These are phyloP conservation scores for Typhlichthys subterraneus DNA, from an alignment of 2,797 vertebrate species.

Conservation along the genomic window DNA sequence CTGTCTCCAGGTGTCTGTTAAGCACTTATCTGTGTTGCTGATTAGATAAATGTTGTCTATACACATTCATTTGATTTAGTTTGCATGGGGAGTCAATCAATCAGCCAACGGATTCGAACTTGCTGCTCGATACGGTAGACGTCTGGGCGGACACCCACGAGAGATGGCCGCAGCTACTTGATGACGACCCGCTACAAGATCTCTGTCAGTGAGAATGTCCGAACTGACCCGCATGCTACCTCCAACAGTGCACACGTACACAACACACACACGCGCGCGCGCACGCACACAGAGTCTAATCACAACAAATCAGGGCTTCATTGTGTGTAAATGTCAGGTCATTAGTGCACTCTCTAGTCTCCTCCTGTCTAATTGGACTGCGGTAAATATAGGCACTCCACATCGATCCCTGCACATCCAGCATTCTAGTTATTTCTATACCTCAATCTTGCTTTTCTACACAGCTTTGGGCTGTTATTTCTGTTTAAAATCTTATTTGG, in stretches of 20 bases:
- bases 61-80: no score
- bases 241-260: background rate
- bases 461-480: conserved; percentile 1
- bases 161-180: no score
- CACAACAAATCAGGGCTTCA: conserved; percentile 55
- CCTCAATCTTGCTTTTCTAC: conserved; percentile 3
- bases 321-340: conserved; percentile 70
- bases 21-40: no score
- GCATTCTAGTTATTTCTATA: conserved; percentile 23
- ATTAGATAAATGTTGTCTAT: no score
- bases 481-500: background rate
- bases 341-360: conserved; percentile 61
- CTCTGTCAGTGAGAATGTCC: no score
- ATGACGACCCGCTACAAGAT: no score
- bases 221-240: background rate
- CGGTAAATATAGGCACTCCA: conserved; percentile 61
- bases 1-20: no score
- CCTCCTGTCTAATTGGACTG: conserved; percentile 64
- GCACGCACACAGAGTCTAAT: conserved; percentile 41
- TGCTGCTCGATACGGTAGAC: no score
- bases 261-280: conserved; percentile 4
- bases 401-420: conserved; percentile 53
- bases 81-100: no score
- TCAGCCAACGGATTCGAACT: no score
- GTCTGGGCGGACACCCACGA: no score